A percentile compares a stretch with the other conserved stretches of the same genome.
phyloP scores from a whole-genome alignment of 23 tunicate genomes.

The Ascidia mentula region DNA sequence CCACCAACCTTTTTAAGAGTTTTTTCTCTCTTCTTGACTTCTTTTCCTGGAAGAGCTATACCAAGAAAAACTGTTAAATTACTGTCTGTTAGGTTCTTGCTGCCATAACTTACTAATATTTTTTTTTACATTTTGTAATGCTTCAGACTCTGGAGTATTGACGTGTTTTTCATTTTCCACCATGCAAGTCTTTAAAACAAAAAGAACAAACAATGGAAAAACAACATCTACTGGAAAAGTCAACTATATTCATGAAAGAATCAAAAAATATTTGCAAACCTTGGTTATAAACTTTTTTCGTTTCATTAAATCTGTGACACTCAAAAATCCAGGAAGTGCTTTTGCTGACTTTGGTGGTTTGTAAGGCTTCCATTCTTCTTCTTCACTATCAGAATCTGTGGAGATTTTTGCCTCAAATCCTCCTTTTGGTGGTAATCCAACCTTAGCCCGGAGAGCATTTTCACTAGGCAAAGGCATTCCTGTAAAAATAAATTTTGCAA shows the following conservation, averaged over 20 bases:
- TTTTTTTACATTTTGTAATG: constrained; percentile 15
- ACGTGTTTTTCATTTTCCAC: constrained; percentile 23
- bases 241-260: neutral
- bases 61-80: neutral
- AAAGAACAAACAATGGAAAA: neutral
- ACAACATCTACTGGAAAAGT: neutral
- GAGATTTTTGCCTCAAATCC: neutral
- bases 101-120: neutral
- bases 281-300: constrained; percentile 3
- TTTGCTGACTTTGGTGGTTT: constrained; percentile 13
- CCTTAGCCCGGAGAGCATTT: constrained; percentile 54
- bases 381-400: constrained; percentile 13
- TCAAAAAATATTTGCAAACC: neutral
- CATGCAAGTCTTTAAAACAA: constrained; percentile 17
- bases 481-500: neutral
- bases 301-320: neutral
- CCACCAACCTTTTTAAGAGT: neutral
- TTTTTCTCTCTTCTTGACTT: neutral
- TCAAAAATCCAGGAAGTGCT: neutral
- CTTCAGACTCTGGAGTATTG: constrained; percentile 17
- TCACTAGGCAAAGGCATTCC: constrained; percentile 79
- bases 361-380: constrained; percentile 61
- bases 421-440: constrained; percentile 42
- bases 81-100: neutral
- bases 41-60: neutral